These are phyloP conservation scores for Castor canadensis DNA, from an alignment of 2,113 vertebrate species.

Conservation along the genomic window DNA sequence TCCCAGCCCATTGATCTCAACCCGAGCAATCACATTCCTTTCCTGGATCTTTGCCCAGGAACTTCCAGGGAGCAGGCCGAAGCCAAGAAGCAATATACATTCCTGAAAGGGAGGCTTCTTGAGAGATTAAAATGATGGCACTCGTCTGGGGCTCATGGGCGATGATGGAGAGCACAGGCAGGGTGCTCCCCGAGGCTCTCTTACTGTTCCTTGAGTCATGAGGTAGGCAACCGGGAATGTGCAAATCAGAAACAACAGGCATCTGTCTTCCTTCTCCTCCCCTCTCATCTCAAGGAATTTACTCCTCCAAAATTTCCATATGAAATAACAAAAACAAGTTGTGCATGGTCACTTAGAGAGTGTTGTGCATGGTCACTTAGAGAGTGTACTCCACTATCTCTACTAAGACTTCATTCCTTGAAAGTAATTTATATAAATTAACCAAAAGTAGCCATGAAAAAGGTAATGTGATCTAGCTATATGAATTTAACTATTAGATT, in stretches of 20 bases:
- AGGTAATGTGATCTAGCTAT: not conserved
- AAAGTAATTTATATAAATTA: conserved; percentile 1
- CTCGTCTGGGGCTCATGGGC: not conserved
- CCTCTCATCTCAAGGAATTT: not conserved
- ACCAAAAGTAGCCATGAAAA: not conserved
- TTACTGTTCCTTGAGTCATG: not conserved
- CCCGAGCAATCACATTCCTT: not conserved
- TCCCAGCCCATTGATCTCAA: not conserved
- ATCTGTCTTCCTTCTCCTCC: not conserved
- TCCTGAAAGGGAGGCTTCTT: conserved; percentile 18
- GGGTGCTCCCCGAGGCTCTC: not conserved
- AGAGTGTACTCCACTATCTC: not conserved
- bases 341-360: not conserved
- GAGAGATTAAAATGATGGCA: not conserved
- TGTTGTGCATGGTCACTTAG: too few species aligned
- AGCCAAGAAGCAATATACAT: not conserved
- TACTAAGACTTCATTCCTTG: not conserved
- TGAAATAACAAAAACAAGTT: not conserved
- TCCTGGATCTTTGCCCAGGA: conserved; percentile 6
- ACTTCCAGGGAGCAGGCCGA: conserved; percentile 19
- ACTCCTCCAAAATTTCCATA: not conserved
- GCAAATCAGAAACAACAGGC: not conserved
- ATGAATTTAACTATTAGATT: not conserved
- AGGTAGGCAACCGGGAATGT: not conserved
- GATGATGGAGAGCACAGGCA: not conserved